Evolutionary conservation across 2,113 vertebrate genomes (phyloP), one percentile per base, ranked within the genome.

Genomic region (Melozone crissalis): DNA sequence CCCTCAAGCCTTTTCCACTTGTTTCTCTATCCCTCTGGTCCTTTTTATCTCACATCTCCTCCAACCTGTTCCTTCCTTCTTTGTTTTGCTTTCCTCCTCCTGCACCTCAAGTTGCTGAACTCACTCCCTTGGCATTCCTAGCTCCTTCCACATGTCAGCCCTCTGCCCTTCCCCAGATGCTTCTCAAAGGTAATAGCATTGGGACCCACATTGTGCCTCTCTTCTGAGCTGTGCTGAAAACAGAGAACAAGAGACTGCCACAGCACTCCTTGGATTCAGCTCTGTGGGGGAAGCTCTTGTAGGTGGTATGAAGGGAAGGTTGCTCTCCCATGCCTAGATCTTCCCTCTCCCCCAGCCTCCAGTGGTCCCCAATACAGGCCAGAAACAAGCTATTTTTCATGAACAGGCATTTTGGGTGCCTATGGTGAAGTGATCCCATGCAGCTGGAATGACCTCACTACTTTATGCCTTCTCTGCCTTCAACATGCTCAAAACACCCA

Each of bases 191-290:
- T 8, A 84, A 23, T 9, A 10, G 7, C 9, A 30, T 0, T 23
- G 31, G 37, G 44, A 74, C 14, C 26, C 31, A 33, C 0, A 1
- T 23, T 1, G 2, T n/a, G 9, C 43, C 28, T 54, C 31, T 51
- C 46, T 74, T 54, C 55, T 21, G 47, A 44, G n/a, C 74, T 59
- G 27, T 0, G 3, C 11, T 51, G 78, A 51, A 51, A 74, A 87
- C 5, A n/a, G 62, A 39, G 9, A 82, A 82, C 15, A 76, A 46
- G 41, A 54, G 22, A 59, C 17, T 54, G 41, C 24, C 57, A 4
- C 0, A 15, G 27, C 39, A 51, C 11, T 35, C 58, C 80, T n/a
- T 67, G 47, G 47, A 28, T 83, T 63, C n/a, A 41, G 16, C 33
- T 54, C 47, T 26, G 22, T 3, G 9, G 27, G 58, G 11, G 71